Conservation (phyloP, 2,113 vertebrate genomes). For the Microcebus lehilahytsara region DNA sequence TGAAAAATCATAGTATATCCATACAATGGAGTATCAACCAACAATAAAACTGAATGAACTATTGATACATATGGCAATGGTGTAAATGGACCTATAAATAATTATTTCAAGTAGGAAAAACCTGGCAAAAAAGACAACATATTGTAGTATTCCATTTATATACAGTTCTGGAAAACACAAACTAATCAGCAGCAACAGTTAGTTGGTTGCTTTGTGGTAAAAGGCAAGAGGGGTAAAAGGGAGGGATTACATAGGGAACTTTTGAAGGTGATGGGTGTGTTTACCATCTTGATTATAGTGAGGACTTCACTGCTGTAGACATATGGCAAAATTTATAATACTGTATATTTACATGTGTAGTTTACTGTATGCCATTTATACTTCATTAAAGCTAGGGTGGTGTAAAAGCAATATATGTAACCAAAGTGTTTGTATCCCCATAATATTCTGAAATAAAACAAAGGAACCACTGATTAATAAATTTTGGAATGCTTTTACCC, state of each 20-base stretch:
- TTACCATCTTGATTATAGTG: background rate
- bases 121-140: background rate
- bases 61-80: background rate
- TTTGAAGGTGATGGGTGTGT: background rate
- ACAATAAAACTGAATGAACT: background rate
- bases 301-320: background rate
- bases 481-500: background rate
- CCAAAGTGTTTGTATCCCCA: too few species aligned
- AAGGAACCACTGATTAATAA: background rate
- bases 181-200: background rate
- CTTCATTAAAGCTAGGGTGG: background rate
- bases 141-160: background rate
- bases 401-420: too few species aligned
- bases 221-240: background rate
- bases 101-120: background rate
- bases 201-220: background rate
- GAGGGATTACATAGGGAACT: background rate
- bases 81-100: background rate
- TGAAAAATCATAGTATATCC: background rate
- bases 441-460: background rate
- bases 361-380: background rate
- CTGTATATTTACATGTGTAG: background rate
- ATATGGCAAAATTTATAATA: background rate
- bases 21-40: background rate
- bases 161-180: background rate